Evolutionary conservation across 2,888 invertebrate genomes (phyloP).

Genomic region (Phragmatobia fuliginosa): DNA sequence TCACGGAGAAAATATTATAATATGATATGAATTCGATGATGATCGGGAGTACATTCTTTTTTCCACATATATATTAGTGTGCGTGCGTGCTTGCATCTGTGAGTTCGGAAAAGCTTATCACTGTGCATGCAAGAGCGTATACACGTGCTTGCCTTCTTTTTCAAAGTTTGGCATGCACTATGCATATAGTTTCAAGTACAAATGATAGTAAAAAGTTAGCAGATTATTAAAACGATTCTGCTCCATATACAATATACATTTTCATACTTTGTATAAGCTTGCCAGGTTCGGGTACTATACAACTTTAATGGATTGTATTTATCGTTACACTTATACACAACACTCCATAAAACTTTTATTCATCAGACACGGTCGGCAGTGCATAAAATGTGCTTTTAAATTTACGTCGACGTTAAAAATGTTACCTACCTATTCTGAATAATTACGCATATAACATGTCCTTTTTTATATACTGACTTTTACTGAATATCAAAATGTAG

Average conservation of each 20-base stretch:
- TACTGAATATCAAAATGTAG: neutral
- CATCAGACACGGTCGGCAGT: conserved; percentile 6
- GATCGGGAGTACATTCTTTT: neutral
- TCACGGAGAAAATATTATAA: too few relatives aligned
- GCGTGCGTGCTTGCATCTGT: neutral
- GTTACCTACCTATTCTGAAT: neutral
- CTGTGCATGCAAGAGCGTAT: too few relatives aligned
- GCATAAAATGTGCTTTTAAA: conserved; percentile 8
- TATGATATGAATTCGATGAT: too few relatives aligned
- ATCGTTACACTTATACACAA: neutral
- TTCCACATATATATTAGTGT: neutral
- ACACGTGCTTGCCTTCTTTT: too few relatives aligned
- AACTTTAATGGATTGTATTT: conserved; percentile 1
- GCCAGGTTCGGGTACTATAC: neutral
- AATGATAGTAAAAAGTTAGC: neutral
- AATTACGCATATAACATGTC: neutral
- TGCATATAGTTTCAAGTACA: neutral
- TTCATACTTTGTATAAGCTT: neutral
- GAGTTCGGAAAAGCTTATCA: neutral
- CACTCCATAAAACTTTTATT: conserved; percentile 6
- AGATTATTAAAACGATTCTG: neutral
- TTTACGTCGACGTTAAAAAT: conserved; percentile 13
- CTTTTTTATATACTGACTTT: neutral
- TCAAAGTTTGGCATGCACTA: too few relatives aligned
- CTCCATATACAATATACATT: neutral